These are phyloP conservation scores for Poecilia wingei DNA, from an alignment of 2,797 vertebrate genomes.

Conservation along the genomic window DNA sequence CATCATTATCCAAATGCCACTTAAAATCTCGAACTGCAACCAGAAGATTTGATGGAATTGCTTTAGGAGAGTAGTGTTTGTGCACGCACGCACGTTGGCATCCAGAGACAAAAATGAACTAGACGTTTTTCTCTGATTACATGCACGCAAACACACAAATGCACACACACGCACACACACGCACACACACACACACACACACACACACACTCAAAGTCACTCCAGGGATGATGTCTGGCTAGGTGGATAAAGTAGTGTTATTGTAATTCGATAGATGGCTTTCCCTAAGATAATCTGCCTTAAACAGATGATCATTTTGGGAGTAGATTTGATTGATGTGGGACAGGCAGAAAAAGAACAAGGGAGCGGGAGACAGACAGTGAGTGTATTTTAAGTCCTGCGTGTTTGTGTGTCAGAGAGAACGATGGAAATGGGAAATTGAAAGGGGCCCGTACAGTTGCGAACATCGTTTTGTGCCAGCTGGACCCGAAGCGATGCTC, in stretches of 20 bases:
- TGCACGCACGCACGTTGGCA: slow-evolving; percentile 49
- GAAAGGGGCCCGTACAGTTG: slow-evolving; percentile 54
- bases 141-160: slow-evolving; percentile 30
- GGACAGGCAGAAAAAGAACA: slow-evolving; percentile 58
- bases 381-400: slow-evolving; percentile 35
- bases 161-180: slow-evolving; percentile 23
- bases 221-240: slow-evolving; percentile 79
- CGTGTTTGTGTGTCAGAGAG: slow-evolving; percentile 25
- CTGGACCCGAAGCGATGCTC: slow-evolving; percentile 55
- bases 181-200: slow-evolving; percentile 39
- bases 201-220: slow-evolving; percentile 60
- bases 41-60: slow-evolving; percentile 51
- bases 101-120: slow-evolving; percentile 45
- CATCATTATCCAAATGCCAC: slow-evolving; percentile 78
- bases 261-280: slow-evolving; percentile 86
- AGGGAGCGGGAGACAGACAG: slow-evolving; percentile 37
- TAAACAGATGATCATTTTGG: slow-evolving; percentile 86
- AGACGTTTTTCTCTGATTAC: slow-evolving; percentile 62
- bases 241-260: slow-evolving; percentile 83
- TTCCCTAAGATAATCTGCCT: slow-evolving; percentile 83
- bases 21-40: slow-evolving; percentile 46
- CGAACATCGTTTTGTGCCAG: slow-evolving; percentile 55
- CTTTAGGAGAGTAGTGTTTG: slow-evolving; percentile 44
- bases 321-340: slow-evolving; percentile 84
- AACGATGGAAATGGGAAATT: slow-evolving; percentile 39